A percentile compares a stretch with the other conserved stretches of the same genome.
Evolutionary conservation across 2,888 invertebrate species (phyloP).

Genomic region (Stenodera caucasica): DNA sequence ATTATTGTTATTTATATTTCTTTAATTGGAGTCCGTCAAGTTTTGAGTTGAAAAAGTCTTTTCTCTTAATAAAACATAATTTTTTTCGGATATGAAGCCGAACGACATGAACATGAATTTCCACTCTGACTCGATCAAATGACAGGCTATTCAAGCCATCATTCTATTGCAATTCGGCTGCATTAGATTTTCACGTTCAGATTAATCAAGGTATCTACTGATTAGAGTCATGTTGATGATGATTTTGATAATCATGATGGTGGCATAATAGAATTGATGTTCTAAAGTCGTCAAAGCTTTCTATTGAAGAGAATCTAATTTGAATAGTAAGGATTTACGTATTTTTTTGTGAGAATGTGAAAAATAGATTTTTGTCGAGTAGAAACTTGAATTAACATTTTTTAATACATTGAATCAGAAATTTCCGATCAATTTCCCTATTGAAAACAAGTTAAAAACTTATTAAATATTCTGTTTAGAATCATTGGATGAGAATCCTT

Average conservation of each 20-base stretch:
- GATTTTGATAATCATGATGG: neutral
- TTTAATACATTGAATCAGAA: neutral
- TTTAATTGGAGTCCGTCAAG: neutral
- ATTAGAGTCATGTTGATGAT: neutral
- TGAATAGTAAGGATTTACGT: neutral
- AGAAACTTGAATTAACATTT: neutral
- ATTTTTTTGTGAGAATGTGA: neutral
- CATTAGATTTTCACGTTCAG: constrained; percentile 15
- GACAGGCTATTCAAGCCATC: constrained; percentile 20
- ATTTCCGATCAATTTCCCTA: neutral
- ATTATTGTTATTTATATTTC: neutral
- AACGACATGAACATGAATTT: constrained; percentile 18
- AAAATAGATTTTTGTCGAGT: neutral
- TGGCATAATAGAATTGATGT: too few species aligned
- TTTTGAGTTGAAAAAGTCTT: neutral
- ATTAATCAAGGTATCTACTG: neutral
- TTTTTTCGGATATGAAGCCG: neutral
- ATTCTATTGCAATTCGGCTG: constrained; percentile 20
- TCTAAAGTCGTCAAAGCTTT: neutral
- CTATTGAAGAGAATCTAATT: neutral
- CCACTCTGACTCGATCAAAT: constrained; percentile 26
- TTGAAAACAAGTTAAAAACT: constrained; percentile 3
- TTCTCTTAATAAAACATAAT: too few species aligned
- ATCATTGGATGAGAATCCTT: too few species aligned
- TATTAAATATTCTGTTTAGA: constrained; percentile 1